Conservation (phyloP, 2,888 invertebrate genomes). For the Drosophila kokeensis region DNA sequence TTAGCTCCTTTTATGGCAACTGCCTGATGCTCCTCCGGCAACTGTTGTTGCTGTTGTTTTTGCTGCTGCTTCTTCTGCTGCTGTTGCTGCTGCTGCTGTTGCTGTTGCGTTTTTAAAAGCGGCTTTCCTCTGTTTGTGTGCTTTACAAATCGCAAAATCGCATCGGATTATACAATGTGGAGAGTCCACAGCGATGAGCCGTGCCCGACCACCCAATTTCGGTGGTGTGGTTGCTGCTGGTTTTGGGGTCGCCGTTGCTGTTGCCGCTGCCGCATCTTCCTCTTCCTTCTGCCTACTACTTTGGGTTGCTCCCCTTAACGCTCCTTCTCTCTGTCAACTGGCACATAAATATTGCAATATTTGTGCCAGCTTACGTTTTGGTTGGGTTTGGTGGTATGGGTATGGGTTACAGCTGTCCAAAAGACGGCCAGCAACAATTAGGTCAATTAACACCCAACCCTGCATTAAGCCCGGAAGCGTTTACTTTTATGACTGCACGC, state of each 20-base stretch:
- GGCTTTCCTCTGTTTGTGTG: slow-evolving; percentile 41
- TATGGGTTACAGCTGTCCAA: background rate
- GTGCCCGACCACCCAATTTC: slow-evolving; percentile 37
- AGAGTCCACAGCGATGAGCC: slow-evolving; percentile 5
- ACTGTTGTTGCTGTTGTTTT: slow-evolving; percentile 14
- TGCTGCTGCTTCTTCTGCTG: slow-evolving; percentile 4
- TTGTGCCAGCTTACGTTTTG: slow-evolving; percentile 24
- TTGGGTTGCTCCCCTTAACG: background rate
- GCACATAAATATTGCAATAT: slow-evolving; percentile 33
- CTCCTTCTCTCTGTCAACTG: background rate
- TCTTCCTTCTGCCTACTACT: background rate
- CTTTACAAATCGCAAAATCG: slow-evolving; percentile 73
- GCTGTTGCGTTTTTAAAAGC: slow-evolving; percentile 46
- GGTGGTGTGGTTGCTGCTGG: slow-evolving; percentile 9
- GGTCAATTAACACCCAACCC: slow-evolving; percentile 51
- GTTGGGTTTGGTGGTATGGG: background rate
- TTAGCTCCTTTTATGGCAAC: slow-evolving; percentile 83
- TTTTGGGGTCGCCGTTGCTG: slow-evolving; percentile 35
- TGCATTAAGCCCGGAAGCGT: slow-evolving; percentile 17
- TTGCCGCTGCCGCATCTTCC: background rate
- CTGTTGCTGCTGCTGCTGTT: slow-evolving; percentile 28
- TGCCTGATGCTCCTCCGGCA: slow-evolving; percentile 21
- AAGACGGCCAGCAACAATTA: slow-evolving; percentile 33
- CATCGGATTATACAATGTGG: slow-evolving; percentile 73
- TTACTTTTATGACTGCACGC: slow-evolving; percentile 50